Conservation (phyloP, 2,113 vertebrate genomes). For the Panurus biarmicus region DNA sequence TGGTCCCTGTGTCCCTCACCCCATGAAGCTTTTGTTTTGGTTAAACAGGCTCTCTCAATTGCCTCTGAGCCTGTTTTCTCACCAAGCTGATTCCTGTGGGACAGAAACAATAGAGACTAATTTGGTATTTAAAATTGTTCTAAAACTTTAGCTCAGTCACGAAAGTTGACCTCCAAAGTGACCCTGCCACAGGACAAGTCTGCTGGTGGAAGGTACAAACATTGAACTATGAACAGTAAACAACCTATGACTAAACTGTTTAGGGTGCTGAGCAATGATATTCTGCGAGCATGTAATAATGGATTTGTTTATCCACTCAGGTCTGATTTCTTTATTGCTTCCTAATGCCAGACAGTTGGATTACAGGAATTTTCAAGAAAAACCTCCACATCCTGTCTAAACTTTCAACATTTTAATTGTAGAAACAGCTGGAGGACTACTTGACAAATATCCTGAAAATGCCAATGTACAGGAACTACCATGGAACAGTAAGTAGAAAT, state of each 20-base stretch:
- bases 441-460: conserved; percentile 89
- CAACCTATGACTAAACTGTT: neutral
- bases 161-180: neutral
- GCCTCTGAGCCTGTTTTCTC: neutral
- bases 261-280: neutral
- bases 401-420: conserved; percentile 50
- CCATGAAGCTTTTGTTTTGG: neutral
- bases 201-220: neutral
- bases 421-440: conserved; percentile 98
- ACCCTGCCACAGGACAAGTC: neutral
- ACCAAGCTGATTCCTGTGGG: neutral
- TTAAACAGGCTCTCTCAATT: neutral
- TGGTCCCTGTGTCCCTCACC: neutral
- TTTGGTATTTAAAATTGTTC: neutral
- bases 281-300: neutral
- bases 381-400: neutral
- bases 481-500: conserved; percentile 82
- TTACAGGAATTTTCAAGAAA: neutral
- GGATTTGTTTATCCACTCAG: neutral
- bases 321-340: neutral
- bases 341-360: neutral
- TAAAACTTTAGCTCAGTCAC: neutral
- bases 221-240: neutral
- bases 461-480: conserved; percentile 90
- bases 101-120: neutral